These are phyloP conservation scores for Temnothorax longispinosus DNA, from an alignment of 1,140 invertebrate genomes.

Conservation along the genomic window DNA sequence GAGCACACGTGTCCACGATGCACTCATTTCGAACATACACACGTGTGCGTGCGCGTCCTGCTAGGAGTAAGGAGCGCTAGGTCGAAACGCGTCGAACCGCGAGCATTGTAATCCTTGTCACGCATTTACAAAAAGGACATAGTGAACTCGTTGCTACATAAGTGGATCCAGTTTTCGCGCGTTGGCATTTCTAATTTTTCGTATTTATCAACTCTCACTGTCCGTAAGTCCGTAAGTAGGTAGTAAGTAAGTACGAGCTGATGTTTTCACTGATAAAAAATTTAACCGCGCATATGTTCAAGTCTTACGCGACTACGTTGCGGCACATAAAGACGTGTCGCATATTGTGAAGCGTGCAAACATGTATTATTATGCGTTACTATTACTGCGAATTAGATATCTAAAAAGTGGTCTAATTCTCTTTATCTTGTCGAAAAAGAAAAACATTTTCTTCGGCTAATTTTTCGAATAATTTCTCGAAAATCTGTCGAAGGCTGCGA, in stretches of 20 bases:
- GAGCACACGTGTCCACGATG: slow-evolving; percentile 61
- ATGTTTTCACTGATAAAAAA: not conserved
- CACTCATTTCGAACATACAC: slow-evolving; percentile 63
- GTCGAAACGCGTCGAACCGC: slow-evolving; percentile 17
- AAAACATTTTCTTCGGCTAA: not conserved
- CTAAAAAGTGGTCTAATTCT: not conserved
- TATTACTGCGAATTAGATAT: too few species aligned
- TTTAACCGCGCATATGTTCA: not conserved
- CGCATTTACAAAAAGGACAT: slow-evolving; percentile 65
- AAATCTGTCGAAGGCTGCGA: not conserved
- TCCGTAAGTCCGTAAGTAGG: not conserved
- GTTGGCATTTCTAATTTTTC: slow-evolving; percentile 50
- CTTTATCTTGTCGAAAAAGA: not conserved
- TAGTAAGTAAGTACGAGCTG: not conserved
- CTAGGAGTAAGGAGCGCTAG: too few species aligned
- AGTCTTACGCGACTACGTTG: not conserved
- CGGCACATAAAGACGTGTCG: not conserved
- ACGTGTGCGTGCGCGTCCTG: not conserved
- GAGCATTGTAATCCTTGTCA: slow-evolving; percentile 74
- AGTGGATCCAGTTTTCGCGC: slow-evolving; percentile 15
- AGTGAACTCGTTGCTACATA: slow-evolving; percentile 60
- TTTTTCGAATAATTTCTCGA: not conserved
- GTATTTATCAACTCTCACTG: not conserved
- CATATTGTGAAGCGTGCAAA: not conserved
- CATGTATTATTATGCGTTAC: not conserved